Conservation (phyloP, 2,113 vertebrate genomes). For the Corydoras sp. region DNA sequence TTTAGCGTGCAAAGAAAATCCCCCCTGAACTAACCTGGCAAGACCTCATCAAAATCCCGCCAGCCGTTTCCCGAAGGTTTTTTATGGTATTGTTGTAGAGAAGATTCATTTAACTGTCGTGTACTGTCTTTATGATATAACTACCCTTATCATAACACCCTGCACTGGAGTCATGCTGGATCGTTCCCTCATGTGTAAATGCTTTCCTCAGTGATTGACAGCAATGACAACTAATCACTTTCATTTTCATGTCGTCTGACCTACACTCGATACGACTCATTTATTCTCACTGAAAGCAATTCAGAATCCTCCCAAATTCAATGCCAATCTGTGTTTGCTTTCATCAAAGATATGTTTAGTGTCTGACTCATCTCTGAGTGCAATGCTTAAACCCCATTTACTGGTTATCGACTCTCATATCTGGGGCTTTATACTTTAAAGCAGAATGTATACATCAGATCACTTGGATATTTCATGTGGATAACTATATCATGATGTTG, state of each 20-base stretch:
- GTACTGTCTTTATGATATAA: slow-evolving; percentile 10
- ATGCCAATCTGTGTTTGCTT: not conserved
- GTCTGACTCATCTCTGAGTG: not conserved
- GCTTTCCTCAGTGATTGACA: not conserved
- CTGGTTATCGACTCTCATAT: slow-evolving; percentile 10
- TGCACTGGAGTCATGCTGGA: not conserved
- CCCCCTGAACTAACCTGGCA: slow-evolving; percentile 8
- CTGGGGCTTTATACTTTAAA: not conserved
- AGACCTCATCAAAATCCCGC: slow-evolving; percentile 11
- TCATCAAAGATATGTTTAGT: not conserved
- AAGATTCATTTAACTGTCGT: slow-evolving; percentile 20
- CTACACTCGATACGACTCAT: not conserved
- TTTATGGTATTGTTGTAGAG: slow-evolving; percentile 18
- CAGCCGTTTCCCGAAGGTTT: slow-evolving; percentile 12
- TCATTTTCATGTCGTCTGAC: slow-evolving; percentile 4
- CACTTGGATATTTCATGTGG: slow-evolving; percentile 16
- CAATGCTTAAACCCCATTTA: slow-evolving; percentile 1
- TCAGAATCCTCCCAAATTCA: not conserved
- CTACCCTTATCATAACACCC: slow-evolving; percentile 1
- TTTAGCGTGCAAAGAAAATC: slow-evolving; percentile 13
- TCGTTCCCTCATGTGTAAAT: not conserved
- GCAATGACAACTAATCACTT: slow-evolving; percentile 2
- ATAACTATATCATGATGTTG: slow-evolving; percentile 19
- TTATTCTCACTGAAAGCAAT: too few relatives aligned
- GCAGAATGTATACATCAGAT: slow-evolving; percentile 14